Percentiles rank a stretch among this genome's conserved stretches.
Evolutionary conservation across 2,888 invertebrate genomes (phyloP).

Genomic region (Panzeria rudis): DNA sequence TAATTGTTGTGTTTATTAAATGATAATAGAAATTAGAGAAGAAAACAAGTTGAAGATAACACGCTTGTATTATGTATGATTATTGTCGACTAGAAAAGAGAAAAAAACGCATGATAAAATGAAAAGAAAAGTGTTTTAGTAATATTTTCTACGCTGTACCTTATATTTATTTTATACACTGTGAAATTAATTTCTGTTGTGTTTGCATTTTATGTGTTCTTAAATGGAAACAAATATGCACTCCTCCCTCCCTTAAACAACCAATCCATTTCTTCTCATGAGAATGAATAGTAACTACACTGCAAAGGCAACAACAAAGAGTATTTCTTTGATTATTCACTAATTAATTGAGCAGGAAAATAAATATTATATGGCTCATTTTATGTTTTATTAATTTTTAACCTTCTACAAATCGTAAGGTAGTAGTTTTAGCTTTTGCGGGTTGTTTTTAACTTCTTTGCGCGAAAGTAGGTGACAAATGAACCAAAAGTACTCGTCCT

Average conservation of each 20-base stretch:
- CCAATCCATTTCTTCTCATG: background rate
- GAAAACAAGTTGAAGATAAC: slow-evolving; percentile 4
- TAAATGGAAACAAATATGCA: background rate
- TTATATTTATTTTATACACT: slow-evolving; percentile 20
- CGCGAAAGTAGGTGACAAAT: no score
- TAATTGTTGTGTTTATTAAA: slow-evolving; percentile 58
- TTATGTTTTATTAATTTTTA: slow-evolving; percentile 2
- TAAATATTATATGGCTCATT: background rate
- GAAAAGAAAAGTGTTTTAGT: slow-evolving; percentile 34
- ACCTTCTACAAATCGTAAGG: background rate
- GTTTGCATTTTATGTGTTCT: slow-evolving; percentile 12
- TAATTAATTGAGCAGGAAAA: slow-evolving; percentile 46
- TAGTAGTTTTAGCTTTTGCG: background rate
- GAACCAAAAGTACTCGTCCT: no score
- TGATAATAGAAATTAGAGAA: slow-evolving; percentile 36
- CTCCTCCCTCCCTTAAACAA: background rate
- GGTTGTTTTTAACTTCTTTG: no score
- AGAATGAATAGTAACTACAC: background rate
- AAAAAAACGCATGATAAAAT: background rate
- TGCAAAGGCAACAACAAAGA: background rate
- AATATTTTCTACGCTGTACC: background rate
- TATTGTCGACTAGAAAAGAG: slow-evolving; percentile 5
- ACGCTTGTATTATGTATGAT: slow-evolving; percentile 9
- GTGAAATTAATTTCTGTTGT: slow-evolving; percentile 25
- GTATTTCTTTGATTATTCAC: slow-evolving; percentile 46